These are phyloP conservation scores for Corythornis cristatus DNA, from an alignment of 2,113 vertebrate species.

Conservation along the genomic window DNA sequence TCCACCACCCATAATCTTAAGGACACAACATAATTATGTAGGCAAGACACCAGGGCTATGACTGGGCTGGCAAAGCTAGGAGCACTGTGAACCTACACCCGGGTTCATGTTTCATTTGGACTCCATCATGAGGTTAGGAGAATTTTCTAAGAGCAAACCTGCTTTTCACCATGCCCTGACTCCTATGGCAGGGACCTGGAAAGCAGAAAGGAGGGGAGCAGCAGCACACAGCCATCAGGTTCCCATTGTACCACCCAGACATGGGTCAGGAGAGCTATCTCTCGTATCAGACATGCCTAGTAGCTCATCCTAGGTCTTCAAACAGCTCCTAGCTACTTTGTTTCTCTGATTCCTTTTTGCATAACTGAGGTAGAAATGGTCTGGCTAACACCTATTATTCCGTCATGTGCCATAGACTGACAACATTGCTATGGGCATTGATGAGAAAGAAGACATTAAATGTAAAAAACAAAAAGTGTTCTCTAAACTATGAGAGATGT, in stretches of 20 bases:
- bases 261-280: neutral
- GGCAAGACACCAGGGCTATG: neutral
- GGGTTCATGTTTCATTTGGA: neutral
- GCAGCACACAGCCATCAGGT: neutral
- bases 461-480: neutral
- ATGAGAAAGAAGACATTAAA: neutral
- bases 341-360: neutral
- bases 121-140: neutral
- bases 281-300: neutral
- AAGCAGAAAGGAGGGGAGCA: rapidly evolving
- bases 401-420: neutral
- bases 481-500: neutral
- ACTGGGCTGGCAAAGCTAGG: neutral
- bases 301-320: neutral
- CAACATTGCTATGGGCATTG: neutral
- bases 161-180: neutral
- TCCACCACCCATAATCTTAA: rapidly evolving
- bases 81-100: neutral
- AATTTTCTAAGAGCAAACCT: neutral
- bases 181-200: neutral
- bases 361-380: neutral
- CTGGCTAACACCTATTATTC: neutral
- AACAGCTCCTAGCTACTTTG: neutral
- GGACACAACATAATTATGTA: rapidly evolving
- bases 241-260: neutral